phyloP scores from a whole-genome alignment of 2,113 vertebrate genomes.

The Centropus unirufus region DNA sequence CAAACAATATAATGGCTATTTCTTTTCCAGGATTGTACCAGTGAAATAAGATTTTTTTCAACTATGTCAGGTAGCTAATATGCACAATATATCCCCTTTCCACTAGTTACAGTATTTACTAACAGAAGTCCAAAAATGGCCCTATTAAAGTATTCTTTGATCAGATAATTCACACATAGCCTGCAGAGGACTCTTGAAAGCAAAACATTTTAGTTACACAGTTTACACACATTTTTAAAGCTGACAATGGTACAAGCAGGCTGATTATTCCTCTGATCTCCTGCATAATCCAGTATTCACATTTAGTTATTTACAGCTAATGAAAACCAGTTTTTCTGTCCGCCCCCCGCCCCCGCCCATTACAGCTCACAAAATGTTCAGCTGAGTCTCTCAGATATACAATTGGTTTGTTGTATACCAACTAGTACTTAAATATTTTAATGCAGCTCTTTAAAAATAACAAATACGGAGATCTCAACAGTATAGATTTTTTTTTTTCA shows the following conservation, averaged over 20 bases:
- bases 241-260: neutral
- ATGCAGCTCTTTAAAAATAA: neutral
- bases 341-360: neutral
- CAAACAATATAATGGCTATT: neutral
- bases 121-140: neutral
- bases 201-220: neutral
- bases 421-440: neutral
- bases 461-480: neutral
- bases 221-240: neutral
- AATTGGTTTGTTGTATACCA: neutral
- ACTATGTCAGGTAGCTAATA: neutral
- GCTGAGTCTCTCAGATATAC: neutral
- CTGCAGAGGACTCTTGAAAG: neutral
- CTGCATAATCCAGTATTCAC: neutral
- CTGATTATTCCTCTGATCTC: neutral
- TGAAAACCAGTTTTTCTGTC: neutral
- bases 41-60: neutral
- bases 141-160: neutral
- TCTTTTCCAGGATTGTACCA: neutral
- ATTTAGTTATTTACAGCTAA: neutral
- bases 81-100: fast-evolving
- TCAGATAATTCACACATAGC: neutral
- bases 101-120: neutral
- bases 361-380: neutral
- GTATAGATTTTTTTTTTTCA: neutral